Percentiles rank a stretch among this genome's conserved stretches.
Evolutionary conservation across 2,888 invertebrate genomes (phyloP).

Genomic region (Macropis europaea): DNA sequence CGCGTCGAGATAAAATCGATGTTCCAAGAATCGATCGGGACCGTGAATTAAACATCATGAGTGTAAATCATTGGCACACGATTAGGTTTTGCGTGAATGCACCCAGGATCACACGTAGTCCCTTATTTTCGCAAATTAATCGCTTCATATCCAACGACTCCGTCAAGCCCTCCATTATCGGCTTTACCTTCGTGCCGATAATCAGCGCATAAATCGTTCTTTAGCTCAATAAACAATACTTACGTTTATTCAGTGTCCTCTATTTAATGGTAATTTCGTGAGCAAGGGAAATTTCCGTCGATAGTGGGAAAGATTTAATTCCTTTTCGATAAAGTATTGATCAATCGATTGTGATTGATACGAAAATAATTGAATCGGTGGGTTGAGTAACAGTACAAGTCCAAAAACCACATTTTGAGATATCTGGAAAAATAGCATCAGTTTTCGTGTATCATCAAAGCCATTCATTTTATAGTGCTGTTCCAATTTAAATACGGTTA

Average conservation of each 20-base stretch:
- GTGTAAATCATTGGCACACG: slow-evolving; percentile 26
- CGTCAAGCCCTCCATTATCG: slow-evolving; percentile 26
- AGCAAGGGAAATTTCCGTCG: background rate
- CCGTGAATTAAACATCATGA: slow-evolving; percentile 12
- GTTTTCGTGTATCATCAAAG: too few relatives aligned
- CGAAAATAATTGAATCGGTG: slow-evolving; percentile 6
- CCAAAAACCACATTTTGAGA: too few relatives aligned
- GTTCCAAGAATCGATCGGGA: background rate
- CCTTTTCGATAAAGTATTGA: background rate
- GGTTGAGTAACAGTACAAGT: too few relatives aligned
- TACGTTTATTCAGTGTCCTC: background rate
- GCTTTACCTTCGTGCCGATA: slow-evolving; percentile 26
- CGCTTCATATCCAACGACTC: slow-evolving; percentile 35
- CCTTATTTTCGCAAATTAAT: slow-evolving; percentile 31
- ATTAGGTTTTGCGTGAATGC: background rate
- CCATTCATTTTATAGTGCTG: too few relatives aligned
- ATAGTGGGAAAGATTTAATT: background rate
- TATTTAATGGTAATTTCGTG: background rate
- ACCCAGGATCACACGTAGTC: background rate
- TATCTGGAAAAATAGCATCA: too few relatives aligned
- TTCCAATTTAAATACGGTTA: too few relatives aligned
- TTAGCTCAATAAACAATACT: slow-evolving; percentile 4
- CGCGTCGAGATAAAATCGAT: background rate
- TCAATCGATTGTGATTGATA: too few relatives aligned
- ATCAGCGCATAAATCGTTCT: slow-evolving; percentile 39